Evolutionary conservation across 1,140 invertebrate species (phyloP), one percentile per base, ranked within the genome.

Genomic region (Rhizoglyphus robini): DNA sequence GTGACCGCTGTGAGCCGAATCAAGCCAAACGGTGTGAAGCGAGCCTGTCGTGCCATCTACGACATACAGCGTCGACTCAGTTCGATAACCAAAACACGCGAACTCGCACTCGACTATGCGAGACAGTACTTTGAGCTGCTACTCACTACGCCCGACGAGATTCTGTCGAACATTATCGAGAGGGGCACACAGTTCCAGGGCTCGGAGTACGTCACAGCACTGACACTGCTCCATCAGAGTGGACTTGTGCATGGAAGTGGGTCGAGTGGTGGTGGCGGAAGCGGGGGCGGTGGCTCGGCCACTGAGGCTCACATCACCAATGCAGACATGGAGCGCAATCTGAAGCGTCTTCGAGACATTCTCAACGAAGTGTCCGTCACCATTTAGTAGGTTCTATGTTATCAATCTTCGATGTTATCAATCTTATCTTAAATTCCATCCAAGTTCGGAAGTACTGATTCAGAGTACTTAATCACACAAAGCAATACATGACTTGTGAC

Each of bases 91-190:
- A 83, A 86, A 76, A 82, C 85, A 0, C 79, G 88, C 63, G 89
- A 92, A 77, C 76, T 88, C 20, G 87, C 88, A 46, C 75, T 92
- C n/a, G 88, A 92, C 77, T 83, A 89, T 74, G 91, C 91, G 0
- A 79, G 88, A 68, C 84, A 87, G 70, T 95, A 92, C 77, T 90
- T 88, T 74, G 88, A 94, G 72, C 77, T 96, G 48, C 84, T 96
- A 61, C 86, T 88, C 70, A 81, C 86, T 68, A 83, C 84, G 38
- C 86, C 87, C 1, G 88, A 93, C 85, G 89, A 93, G 76, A 87
- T 96, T 71, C 79, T 96, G 32, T 84, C 84, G 69, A 78, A 79
- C 27, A 83, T 93, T 4, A 76, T 88, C 41, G 88, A 92, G 72
- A 83, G 86, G 69, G 88, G 88, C 18, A 82, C 86, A 0, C 81